Base-by-base conservation (phyloP, 2,113 vertebrate species). In the Vimba vimba region DNA sequence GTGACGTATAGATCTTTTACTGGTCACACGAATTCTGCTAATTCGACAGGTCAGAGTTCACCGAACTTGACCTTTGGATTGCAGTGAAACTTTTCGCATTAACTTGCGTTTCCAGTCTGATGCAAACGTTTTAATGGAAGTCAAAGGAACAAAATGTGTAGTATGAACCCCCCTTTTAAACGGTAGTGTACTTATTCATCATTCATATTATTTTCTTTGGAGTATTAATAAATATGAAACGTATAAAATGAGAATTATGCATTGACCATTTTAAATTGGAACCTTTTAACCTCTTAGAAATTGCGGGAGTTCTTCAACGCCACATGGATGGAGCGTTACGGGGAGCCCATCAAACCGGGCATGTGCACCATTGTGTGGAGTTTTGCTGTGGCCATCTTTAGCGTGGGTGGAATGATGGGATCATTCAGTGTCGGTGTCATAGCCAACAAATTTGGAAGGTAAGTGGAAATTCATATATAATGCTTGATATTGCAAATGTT, bases 321-420 rank as follows among this genome's bases (percentile, higher is more conserved):
- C 1, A 97, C 97, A 0, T 92, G 97, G 92, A 39, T 93, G 4
- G 89, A 93, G 0, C 94, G 94, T 0, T 94, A 92, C 0, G 82
- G 91, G 0, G 0, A 25, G 0, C 1, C 4, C 0, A 96, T 95
- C 25, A 85, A 82, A 0, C 0, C 84, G 0, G 90, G 90, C 0
- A 74, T 97, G 0, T 95, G 95, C 4, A 98, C 96, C 0, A 90
- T 95, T 0, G 93, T 99, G 0, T 99, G 97, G 97, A 97, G 98
- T 0, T 79, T 98, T 50, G 92, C 97, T 0, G 98, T 99, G 57
- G 94, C 98, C 84, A 96, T 99, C 89, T 99, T 99, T 89, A 97
- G 97, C 0, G 95, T 99, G 13, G 98, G 98, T 15, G 98, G 98
- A 1, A 99, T 99, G 98, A 92, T 96, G 0, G 98, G 98, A 82